Base-by-base conservation (phyloP, 2,888 invertebrate genomes). In the Apoderus coryli region DNA sequence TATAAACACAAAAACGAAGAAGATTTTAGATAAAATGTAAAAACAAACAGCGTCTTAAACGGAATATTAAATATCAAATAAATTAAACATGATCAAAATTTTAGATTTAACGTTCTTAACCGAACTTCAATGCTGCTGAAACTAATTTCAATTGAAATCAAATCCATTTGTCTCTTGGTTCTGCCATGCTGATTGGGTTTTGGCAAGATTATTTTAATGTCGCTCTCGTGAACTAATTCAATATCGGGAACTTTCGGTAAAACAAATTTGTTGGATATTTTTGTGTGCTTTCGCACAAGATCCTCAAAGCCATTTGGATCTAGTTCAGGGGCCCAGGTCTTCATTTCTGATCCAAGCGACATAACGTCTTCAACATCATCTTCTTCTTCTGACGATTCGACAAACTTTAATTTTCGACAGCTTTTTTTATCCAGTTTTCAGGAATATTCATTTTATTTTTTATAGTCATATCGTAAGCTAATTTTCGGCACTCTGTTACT, bases 301-400 rank as follows among this genome's bases (percentile, higher is more conserved):
- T 35, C 32, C 30, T 35, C 29, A 14, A 35, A 35, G 15, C 25
- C 29, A 35, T 35, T 32, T 35, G 35, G 32, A 29, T 32, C 13
- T 10, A 35, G 26, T 35, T 35, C 35, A 22, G 35, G 29, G 29
- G 29, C 23, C 32, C 34, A 31, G 31, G 11, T 22, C 31, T 34
- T 31, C 22, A 24, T 34, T 34, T 34, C 31, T 31, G 27, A 34
- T 15, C 22, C 10, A 31, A 31, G 14, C 14, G 27, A 34, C 10
- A 34, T 22, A 27, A 26, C 31, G 10, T 34, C 31, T 27, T 31
- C 27, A 27, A 31, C 32, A 19, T 19, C 19, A 19, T n/a, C n/a
- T n/a, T n/a, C n/a, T n/a, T n/a, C n/a, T n/a, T n/a, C n/a, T n/a
- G n/a, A n/a, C n/a, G n/a, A n/a, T n/a, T n/a, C n/a, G n/a, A 7